These are phyloP conservation scores for Pangasius macronema DNA, from an alignment of 2,797 vertebrate genomes.

Conservation along the genomic window DNA sequence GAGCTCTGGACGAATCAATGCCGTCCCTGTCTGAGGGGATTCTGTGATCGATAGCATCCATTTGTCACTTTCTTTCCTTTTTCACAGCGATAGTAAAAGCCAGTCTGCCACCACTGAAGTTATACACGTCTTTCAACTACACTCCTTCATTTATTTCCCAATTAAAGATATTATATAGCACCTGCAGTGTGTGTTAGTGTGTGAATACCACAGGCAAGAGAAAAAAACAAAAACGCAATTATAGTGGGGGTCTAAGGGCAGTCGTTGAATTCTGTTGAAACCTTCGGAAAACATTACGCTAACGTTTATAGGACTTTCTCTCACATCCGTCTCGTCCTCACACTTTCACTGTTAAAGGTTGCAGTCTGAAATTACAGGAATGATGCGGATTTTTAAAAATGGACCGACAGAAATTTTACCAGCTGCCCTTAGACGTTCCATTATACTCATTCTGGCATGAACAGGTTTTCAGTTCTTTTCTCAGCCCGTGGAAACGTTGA, in stretches of 20 bases:
- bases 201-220: background rate
- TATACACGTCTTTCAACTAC: background rate
- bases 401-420: no score
- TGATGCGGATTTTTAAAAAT: no score
- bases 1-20: conserved; percentile 29
- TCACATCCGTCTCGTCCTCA: no score
- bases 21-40: conserved; percentile 19
- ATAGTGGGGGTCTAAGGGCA: background rate
- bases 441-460: background rate
- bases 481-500: no score
- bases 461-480: background rate
- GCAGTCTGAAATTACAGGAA: no score
- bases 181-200: background rate
- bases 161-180: background rate
- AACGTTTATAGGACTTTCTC: no score
- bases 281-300: no score
- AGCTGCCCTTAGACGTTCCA: no score
- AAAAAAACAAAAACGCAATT: background rate
- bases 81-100: background rate
- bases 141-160: background rate
- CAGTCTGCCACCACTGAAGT: background rate
- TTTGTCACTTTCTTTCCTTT: conserved; percentile 30
- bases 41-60: conserved; percentile 38
- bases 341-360: no score
- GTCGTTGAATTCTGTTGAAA: background rate